A percentile compares a stretch with the other conserved stretches of the same genome.
These are phyloP conservation scores for Rhabdornis inornatus DNA, from an alignment of 2,113 vertebrate species.

Conservation along the genomic window DNA sequence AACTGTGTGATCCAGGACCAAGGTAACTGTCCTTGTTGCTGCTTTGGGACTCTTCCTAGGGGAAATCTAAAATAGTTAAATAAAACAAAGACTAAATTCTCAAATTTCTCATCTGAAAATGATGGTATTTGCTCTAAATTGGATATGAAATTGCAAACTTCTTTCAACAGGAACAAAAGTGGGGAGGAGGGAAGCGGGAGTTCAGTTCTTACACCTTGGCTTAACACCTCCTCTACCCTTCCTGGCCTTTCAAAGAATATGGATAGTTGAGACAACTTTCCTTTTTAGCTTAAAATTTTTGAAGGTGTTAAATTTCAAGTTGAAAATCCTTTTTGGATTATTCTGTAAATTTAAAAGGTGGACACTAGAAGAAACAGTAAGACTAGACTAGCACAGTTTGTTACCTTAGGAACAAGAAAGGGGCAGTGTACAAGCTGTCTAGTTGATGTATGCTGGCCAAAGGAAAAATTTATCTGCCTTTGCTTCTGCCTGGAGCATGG, in stretches of 20 bases:
- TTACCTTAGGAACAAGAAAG: no score
- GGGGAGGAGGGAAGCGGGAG: neutral
- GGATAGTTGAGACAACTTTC: neutral
- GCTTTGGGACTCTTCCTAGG: neutral
- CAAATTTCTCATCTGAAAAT: neutral
- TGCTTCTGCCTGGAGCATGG: neutral
- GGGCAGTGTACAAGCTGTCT: neutral
- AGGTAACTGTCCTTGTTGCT: slow-evolving; percentile 74
- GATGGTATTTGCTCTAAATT: neutral
- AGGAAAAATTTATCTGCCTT: neutral
- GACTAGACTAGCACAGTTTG: neutral
- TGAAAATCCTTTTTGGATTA: neutral
- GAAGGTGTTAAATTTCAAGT: neutral
- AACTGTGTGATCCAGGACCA: slow-evolving; percentile 89
- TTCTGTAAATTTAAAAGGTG: neutral
- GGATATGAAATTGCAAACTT: neutral
- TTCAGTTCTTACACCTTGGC: neutral
- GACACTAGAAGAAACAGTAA: neutral
- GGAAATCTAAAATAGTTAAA: neutral
- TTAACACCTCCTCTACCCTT: neutral
- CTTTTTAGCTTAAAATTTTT: neutral
- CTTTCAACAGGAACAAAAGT: neutral
- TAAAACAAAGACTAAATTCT: neutral
- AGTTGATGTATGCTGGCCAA: neutral
- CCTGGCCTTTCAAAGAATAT: neutral